These are phyloP conservation scores for Clarias gariepinus DNA, from an alignment of 2,113 vertebrate species.

Conservation along the genomic window DNA sequence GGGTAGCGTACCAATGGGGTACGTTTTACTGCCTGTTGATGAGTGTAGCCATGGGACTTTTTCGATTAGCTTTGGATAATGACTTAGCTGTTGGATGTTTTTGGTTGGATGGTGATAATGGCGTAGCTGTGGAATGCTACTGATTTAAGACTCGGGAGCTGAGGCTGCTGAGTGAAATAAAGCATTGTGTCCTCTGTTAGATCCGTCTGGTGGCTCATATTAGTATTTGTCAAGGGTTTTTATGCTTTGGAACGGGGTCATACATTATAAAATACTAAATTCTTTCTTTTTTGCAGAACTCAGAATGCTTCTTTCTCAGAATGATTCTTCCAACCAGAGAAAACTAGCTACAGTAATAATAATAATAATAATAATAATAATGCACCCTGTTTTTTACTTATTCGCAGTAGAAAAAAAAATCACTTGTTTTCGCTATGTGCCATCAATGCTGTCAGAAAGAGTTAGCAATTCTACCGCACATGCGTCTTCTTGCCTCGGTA, in stretches of 20 bases:
- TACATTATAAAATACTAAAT: neutral
- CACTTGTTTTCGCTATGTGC: too few relatives aligned
- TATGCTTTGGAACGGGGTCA: neutral
- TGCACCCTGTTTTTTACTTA: neutral
- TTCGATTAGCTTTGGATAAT: neutral
- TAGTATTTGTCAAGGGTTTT: neutral
- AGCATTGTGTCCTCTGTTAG: neutral
- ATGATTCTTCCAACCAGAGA: neutral
- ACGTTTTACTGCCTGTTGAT: neutral
- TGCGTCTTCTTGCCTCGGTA: neutral
- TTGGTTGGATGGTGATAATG: neutral
- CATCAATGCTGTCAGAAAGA: neutral
- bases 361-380: neutral
- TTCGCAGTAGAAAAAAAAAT: too few relatives aligned
- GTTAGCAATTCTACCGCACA: neutral
- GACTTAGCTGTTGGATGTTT: neutral
- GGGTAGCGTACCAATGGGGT: neutral
- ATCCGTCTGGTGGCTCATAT: neutral
- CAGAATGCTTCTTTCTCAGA: too few relatives aligned
- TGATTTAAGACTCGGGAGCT: neutral
- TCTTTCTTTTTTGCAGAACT: neutral
- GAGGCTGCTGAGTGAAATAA: neutral
- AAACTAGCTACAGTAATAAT: neutral
- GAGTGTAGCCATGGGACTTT: neutral
- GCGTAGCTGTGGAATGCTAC: neutral